These are phyloP conservation scores for Metopia argyrocephala DNA, from an alignment of 2,888 invertebrate species.

Conservation along the genomic window DNA sequence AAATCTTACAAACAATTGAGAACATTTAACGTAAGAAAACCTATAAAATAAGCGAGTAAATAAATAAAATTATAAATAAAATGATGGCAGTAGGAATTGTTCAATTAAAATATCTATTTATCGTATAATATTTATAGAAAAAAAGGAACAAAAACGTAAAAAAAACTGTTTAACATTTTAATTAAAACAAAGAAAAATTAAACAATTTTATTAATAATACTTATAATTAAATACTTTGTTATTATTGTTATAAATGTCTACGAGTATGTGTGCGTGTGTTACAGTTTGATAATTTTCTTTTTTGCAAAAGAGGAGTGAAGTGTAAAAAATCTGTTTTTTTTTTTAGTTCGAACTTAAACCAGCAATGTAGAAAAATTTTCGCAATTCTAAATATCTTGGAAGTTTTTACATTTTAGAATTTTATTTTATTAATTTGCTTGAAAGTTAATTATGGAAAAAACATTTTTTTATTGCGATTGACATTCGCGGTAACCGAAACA, in stretches of 20 bases:
- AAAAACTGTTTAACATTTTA: background rate
- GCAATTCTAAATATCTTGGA: background rate
- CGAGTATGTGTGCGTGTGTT: constrained; percentile 52
- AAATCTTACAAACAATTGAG: constrained; percentile 34
- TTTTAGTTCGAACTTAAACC: background rate
- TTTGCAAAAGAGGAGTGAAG: background rate
- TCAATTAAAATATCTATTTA: too few relatives aligned
- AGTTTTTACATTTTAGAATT: too few relatives aligned
- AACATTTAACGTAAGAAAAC: constrained; percentile 24
- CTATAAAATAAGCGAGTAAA: background rate
- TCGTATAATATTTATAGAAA: background rate
- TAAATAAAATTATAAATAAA: background rate
- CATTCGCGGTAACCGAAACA: too few relatives aligned
- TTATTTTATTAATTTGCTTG: too few relatives aligned
- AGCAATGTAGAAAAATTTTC: background rate
- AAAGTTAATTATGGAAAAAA: too few relatives aligned
- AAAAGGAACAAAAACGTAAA: background rate
- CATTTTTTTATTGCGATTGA: too few relatives aligned
- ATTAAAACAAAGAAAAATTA: background rate
- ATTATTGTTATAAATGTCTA: constrained; percentile 45
- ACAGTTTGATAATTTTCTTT: constrained; percentile 44
- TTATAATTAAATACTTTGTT: constrained; percentile 25
- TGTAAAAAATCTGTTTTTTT: background rate
- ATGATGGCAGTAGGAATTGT: constrained; percentile 47
- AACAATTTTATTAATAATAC: constrained; percentile 2